Conservation (phyloP, 2,797 vertebrate genomes). For the Cynopterus sphinx region DNA sequence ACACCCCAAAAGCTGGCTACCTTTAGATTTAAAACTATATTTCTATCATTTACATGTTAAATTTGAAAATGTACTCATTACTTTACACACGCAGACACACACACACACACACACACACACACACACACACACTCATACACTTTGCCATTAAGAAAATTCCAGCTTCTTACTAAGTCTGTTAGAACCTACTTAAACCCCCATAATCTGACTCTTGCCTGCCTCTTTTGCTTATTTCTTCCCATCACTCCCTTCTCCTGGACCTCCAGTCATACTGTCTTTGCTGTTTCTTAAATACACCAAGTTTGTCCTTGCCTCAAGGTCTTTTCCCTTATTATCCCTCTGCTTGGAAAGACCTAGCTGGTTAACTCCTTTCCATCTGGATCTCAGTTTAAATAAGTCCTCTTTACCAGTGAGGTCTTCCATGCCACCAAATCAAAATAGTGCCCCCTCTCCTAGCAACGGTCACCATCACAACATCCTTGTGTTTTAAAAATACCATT, state of each 20-base stretch:
- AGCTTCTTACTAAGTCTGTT: background rate
- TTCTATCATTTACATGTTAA: background rate
- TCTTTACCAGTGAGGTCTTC: background rate
- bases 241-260: accelerated
- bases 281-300: background rate
- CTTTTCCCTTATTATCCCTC: background rate
- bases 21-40: slow-evolving; percentile 19
- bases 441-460: background rate
- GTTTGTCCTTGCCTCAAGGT: background rate
- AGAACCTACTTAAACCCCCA: background rate
- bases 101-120: background rate
- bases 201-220: background rate
- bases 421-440: background rate
- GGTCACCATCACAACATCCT: background rate
- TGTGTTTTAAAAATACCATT: background rate
- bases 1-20: background rate
- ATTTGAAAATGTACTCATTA: background rate
- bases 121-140: background rate
- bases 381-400: background rate
- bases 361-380: background rate
- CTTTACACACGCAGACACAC: background rate
- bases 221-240: background rate
- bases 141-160: background rate
- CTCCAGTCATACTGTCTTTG: background rate
- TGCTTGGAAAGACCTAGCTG: background rate